Base-by-base conservation (phyloP, 2,113 vertebrate species). In the Menura novaehollandiae region DNA sequence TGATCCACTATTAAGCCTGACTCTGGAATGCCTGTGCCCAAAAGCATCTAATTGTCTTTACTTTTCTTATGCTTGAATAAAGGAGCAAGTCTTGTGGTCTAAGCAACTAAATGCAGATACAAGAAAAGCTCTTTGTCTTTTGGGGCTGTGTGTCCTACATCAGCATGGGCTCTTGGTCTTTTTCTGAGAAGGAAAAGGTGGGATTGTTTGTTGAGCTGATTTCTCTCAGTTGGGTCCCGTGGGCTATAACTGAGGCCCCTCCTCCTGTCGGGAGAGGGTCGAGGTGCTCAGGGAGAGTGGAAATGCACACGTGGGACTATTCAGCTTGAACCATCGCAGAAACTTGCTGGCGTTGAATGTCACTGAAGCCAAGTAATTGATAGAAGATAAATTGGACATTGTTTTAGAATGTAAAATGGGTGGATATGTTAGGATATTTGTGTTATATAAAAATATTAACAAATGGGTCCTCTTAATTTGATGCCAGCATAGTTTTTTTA, bases 281-380 rank as follows among this genome's bases (percentile, higher is more conserved):
- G n/a, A 60, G 74, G 24, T 13, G 10, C 79, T 55, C 39, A 32
- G 82, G 43, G 41, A 64, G 27, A 62, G n/a, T 7, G 1, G 19
- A 53, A 67, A 22, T n/a, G 24, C 43, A 43, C 7, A 10, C 0
- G 0, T 8, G 47, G 13, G 28, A 8, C 14, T 88, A 22, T 24
- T 11, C n/a, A 52, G 22, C 26, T 41, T 17, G 15, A 78, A 23
- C 17, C 37, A 6, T 26, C 5, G 21, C 37, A 2, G 7, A 22
- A 52, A 26, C n/a, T 64, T 0, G 0, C 39, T 85, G 12, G 12
- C 35, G 15, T n/a, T 39, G 47, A 46, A 22, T 47, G 35, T 56
- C 35, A 26, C 80, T 76, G 84, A 72, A 92, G 58, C 52, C 2
- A 24, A 20, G 35, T 41, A n/a, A 47, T 39, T 37, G 60, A 8